phyloP scores from a whole-genome alignment of 2,113 vertebrate genomes.

The Melanotaenia duboulayi region DNA sequence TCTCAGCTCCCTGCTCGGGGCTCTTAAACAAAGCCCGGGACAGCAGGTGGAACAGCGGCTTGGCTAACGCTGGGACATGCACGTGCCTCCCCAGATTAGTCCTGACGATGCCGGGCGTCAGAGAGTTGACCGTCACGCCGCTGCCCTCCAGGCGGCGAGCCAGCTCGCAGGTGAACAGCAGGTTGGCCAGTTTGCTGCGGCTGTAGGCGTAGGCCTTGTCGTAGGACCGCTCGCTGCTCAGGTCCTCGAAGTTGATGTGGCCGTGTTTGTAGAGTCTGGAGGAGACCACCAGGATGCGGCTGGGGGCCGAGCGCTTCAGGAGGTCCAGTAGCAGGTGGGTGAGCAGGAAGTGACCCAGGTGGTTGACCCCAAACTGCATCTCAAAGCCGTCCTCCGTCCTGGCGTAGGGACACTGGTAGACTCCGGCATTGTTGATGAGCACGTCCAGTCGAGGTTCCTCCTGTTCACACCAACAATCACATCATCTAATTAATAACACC shows the following conservation, averaged over 20 bases:
- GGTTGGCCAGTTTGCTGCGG: conserved; percentile 42
- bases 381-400: conserved; percentile 34
- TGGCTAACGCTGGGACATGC: neutral
- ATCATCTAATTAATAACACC: too few species aligned
- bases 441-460: conserved; percentile 20
- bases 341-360: conserved; percentile 36
- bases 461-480: neutral
- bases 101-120: conserved; percentile 25
- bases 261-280: conserved; percentile 36
- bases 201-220: conserved; percentile 23
- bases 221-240: conserved; percentile 21
- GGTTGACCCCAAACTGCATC: conserved; percentile 43
- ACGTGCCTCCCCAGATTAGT: conserved; percentile 33
- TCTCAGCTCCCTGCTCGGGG: conserved; percentile 15
- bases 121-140: conserved; percentile 19
- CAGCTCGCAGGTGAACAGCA: conserved; percentile 34
- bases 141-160: conserved; percentile 31
- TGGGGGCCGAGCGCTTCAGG: conserved; percentile 15
- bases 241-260: conserved; percentile 10
- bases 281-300: conserved; percentile 23
- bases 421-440: conserved; percentile 29
- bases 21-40: conserved; percentile 19
- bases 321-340: conserved; percentile 32
- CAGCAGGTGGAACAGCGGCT: conserved; percentile 22
- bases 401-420: conserved; percentile 34